Evolutionary conservation across 2,797 vertebrate genomes (phyloP).

Genomic region (Rhabdophis nuchalis): DNA sequence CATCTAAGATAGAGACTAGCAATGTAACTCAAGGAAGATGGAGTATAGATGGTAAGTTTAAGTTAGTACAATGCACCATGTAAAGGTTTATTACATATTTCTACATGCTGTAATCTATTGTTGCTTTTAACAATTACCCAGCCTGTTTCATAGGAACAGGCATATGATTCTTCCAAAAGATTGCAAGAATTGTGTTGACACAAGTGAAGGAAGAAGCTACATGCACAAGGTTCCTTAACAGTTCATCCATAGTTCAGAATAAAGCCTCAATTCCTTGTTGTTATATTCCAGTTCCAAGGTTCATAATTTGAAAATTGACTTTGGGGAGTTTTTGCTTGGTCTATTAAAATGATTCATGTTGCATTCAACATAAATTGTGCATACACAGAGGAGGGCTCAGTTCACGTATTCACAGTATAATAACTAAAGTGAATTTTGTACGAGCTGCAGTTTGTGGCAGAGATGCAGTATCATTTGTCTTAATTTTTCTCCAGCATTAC

Average conservation of each 20-base stretch:
- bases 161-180: neutral
- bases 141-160: neutral
- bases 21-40: neutral
- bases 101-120: neutral
- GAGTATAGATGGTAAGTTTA: neutral
- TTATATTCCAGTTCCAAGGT: slow-evolving; percentile 78
- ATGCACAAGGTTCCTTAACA: slow-evolving; percentile 63
- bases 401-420: slow-evolving; percentile 76
- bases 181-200: neutral
- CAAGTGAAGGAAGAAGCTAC: slow-evolving; percentile 53
- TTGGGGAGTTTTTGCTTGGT: slow-evolving; percentile 83
- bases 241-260: slow-evolving; percentile 67
- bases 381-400: slow-evolving; percentile 81
- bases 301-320: slow-evolving; percentile 88
- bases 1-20: neutral
- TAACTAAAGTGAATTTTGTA: slow-evolving; percentile 85
- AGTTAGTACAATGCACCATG: neutral
- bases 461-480: slow-evolving; percentile 82
- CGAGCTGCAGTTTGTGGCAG: slow-evolving; percentile 79
- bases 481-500: slow-evolving; percentile 82
- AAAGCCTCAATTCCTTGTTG: slow-evolving; percentile 72
- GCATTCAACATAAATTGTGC: slow-evolving; percentile 90
- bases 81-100: neutral
- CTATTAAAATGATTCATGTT: slow-evolving; percentile 98
- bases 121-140: slow-evolving; percentile 18